Base-by-base conservation (phyloP, 1,140 invertebrate species). In the Drosophila guanche region DNA sequence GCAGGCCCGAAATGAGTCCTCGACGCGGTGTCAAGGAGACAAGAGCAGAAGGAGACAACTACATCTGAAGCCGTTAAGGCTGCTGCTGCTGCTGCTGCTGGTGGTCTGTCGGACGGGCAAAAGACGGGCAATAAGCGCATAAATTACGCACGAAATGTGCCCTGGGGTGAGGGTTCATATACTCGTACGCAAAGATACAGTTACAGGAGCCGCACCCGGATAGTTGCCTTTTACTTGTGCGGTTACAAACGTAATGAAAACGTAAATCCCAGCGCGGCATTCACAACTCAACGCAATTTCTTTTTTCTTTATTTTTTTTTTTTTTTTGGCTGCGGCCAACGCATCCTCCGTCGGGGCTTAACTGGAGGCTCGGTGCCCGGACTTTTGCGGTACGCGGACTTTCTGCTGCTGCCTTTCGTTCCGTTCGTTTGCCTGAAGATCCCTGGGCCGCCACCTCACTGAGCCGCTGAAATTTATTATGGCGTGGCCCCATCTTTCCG, bases 271-370 rank as follows among this genome's bases (percentile, higher is more conserved):
- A 60, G 70, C 75, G 67, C 77, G 78, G 83, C 83, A 88, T 88
- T 88, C 85, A 88, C 78, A 88, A 86, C 83, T 86, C 83, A 78
- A 78, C 81, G 83, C 81, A 85, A 86, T 85, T 77, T 86, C 69
- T 63, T 75, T 40, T 27, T 16, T 23, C 16, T 14, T 51, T 52
- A 14, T 48, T 40, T 25, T 27, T 53, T 56, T 50, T 48, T 50
- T 47, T 33, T 22, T 42, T 25, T 42, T 20, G 61, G 57, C 50
- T 8, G 52, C n/a, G 69, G 72, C 67, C 71, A 57, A 67, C 54
- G 41, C 56, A 48, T 67, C 23, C 61, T n/a, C 25, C 78, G 59
- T 54, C 58, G 37, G 76, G 65, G 80, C 84, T 85, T 85, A 85
- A 65, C 76, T 20, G 4, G 46, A 14, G 53, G 45, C 63, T 74